Conservation (phyloP, 2,888 invertebrate species). For the Oasisia sp. region DNA sequence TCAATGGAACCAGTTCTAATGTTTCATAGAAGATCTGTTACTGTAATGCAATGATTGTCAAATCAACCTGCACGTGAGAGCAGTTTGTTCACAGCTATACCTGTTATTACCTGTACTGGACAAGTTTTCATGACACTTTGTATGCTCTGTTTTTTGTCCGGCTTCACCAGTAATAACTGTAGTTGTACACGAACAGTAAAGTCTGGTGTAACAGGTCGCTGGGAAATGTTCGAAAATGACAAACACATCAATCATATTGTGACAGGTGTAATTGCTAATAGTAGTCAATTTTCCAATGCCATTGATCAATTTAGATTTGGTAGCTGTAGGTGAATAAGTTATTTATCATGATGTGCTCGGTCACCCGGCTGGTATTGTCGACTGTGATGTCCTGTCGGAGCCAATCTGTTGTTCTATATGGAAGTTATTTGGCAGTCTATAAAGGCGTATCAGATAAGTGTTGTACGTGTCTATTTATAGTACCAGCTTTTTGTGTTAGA, state of each 20-base stretch:
- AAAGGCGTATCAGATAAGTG: background rate
- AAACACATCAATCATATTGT: too few relatives aligned
- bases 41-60: background rate
- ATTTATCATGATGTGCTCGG: background rate
- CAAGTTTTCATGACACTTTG: background rate
- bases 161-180: background rate
- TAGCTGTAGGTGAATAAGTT: background rate
- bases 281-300: too few relatives aligned
- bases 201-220: background rate
- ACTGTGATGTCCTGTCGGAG: background rate
- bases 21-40: background rate
- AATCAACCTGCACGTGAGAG: background rate
- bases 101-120: background rate
- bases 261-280: too few relatives aligned
- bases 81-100: background rate
- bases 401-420: background rate
- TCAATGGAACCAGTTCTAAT: background rate
- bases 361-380: background rate
- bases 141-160: background rate
- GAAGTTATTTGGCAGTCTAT: background rate
- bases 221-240: too few relatives aligned
- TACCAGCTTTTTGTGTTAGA: background rate
- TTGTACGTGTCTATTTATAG: background rate
- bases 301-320: too few relatives aligned
- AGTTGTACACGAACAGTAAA: background rate